Percentiles rank a stretch among this genome's conserved stretches.
phyloP scores from a whole-genome alignment of 37 sponge, comb jelly and placozoan genomes.

The Chondrilla cf. caribensis region DNA sequence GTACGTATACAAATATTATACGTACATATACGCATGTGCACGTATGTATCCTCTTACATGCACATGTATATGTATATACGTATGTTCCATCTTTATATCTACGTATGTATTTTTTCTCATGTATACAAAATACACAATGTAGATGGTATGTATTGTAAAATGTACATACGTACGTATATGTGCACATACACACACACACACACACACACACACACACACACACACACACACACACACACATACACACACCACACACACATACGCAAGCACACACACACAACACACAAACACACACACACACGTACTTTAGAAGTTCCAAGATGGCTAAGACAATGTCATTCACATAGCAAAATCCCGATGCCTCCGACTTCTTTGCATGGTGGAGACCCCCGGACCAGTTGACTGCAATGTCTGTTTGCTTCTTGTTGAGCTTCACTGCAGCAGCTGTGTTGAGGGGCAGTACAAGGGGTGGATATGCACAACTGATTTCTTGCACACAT shows the following conservation, averaged over 20 bases:
- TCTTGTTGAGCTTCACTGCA: constrained; percentile 97
- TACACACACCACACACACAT: neutral
- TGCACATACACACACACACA: too few species aligned
- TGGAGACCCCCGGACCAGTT: constrained; percentile 99
- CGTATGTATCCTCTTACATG: too few species aligned
- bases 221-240: neutral
- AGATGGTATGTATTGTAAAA: too few species aligned
- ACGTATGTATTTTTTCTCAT: too few species aligned
- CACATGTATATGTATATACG: too few species aligned
- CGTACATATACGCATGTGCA: too few species aligned
- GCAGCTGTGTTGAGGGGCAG: constrained; percentile 63
- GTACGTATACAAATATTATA: too few species aligned
- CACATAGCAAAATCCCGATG: constrained; percentile 98
- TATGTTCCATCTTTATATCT: too few species aligned
- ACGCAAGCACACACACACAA: too few species aligned
- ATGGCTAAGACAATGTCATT: constrained; percentile 99
- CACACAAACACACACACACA: too few species aligned
- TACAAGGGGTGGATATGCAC: neutral
- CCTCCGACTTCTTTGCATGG: constrained; percentile 99
- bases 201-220: neutral
- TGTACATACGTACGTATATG: too few species aligned
- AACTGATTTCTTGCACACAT: neutral
- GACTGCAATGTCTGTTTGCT: constrained; percentile 96
- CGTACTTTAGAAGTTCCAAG: constrained; percentile 97
- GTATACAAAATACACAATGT: too few species aligned